Conservation (phyloP, 2,888 invertebrate genomes). For the Drosophila mettleri region DNA sequence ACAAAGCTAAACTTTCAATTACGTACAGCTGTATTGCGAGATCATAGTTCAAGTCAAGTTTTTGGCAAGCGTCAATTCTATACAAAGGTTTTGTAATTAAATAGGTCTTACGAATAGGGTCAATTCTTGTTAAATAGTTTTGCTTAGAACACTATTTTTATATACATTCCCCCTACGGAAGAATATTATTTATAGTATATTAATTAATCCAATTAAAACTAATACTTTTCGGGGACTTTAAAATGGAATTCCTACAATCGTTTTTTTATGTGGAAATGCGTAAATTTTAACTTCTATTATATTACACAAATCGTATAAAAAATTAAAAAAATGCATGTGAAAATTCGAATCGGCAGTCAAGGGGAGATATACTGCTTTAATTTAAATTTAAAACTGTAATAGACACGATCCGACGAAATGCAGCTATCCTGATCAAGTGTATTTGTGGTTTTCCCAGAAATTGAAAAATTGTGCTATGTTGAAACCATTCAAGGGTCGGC, state of each 20-base stretch:
- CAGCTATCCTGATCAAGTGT: slow-evolving; percentile 12
- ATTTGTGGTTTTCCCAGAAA: slow-evolving; percentile 32
- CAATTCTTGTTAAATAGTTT: not conserved
- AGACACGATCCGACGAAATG: slow-evolving; percentile 5
- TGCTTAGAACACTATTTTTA: not conserved
- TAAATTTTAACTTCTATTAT: not conserved
- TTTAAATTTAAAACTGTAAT: slow-evolving; percentile 11
- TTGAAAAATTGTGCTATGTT: slow-evolving; percentile 5
- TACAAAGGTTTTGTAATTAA: not conserved
- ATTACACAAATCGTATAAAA: not conserved
- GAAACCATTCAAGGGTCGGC: slow-evolving; percentile 41
- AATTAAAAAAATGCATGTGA: no score
- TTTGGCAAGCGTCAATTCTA: not conserved
- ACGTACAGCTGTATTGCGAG: slow-evolving; percentile 8
- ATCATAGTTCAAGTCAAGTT: not conserved
- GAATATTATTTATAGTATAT: not conserved
- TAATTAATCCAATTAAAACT: not conserved
- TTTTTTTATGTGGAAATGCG: not conserved
- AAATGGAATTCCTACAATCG: not conserved
- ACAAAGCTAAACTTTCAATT: slow-evolving; percentile 14
- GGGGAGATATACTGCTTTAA: not conserved
- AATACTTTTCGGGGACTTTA: not conserved
- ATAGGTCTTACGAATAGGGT: not conserved
- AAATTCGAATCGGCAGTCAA: no score
- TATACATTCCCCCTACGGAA: not conserved